Evolutionary conservation across 2,113 vertebrate species (phyloP).

Genomic region (Corapipo altera): DNA sequence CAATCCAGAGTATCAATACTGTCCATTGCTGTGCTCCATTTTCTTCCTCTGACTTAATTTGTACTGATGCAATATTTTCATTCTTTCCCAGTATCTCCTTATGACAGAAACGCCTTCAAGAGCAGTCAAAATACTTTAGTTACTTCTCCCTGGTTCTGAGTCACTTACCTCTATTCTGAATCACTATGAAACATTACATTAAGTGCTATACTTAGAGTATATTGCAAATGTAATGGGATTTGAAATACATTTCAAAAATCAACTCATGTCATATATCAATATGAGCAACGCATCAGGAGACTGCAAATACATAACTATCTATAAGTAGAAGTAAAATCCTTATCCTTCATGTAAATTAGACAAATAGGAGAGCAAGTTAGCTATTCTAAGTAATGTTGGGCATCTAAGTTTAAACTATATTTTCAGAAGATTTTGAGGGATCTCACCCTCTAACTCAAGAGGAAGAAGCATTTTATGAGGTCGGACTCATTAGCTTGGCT

Average conservation of each 20-base stretch:
- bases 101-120: slow-evolving; percentile 1
- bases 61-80: neutral
- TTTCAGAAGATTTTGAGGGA: neutral
- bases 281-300: neutral
- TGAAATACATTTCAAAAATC: neutral
- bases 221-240: neutral
- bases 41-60: neutral
- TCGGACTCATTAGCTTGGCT: neutral
- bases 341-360: neutral
- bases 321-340: neutral
- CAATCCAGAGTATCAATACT: neutral
- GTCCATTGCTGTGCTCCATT: neutral
- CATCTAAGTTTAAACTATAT: neutral
- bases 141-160: neutral
- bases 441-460: neutral
- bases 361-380: neutral
- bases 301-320: neutral
- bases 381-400: neutral
- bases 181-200: neutral
- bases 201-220: slow-evolving; percentile 9
- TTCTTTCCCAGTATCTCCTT: neutral
- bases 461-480: neutral
- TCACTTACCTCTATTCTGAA: neutral
- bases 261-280: neutral
- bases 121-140: neutral